Evolutionary conservation across 2,113 vertebrate genomes (phyloP).

Genomic region (Oryzias javanicus): DNA sequence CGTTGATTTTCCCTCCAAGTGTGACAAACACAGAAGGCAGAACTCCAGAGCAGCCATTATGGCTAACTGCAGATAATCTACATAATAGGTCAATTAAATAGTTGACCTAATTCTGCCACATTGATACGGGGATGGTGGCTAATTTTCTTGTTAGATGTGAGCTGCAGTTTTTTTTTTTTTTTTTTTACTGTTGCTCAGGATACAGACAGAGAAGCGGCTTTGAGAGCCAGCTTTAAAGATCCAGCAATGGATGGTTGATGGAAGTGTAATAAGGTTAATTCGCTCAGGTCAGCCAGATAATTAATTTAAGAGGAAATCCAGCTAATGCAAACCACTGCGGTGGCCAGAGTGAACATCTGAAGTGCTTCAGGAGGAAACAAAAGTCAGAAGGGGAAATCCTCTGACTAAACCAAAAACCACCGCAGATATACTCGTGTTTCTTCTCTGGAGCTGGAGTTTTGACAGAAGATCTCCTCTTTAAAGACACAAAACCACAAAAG

Average conservation of each 20-base stretch:
- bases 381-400: constrained; percentile 11
- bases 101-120: constrained; percentile 1
- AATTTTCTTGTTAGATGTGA: background rate
- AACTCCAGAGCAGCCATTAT: background rate
- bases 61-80: background rate
- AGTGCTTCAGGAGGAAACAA: constrained; percentile 16
- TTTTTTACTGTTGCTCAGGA: too few relatives aligned
- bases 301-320: constrained; percentile 3
- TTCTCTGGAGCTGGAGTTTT: constrained; percentile 37
- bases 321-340: constrained; percentile 6
- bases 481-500: constrained; percentile 58
- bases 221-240: too few relatives aligned
- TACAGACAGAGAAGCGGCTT: too few relatives aligned
- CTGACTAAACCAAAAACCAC: constrained; percentile 2
- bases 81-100: background rate
- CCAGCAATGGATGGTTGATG: background rate
- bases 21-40: background rate
- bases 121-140: constrained; percentile 1
- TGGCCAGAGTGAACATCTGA: constrained; percentile 16
- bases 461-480: constrained; percentile 54
- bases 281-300: background rate
- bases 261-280: background rate
- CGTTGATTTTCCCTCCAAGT: background rate
- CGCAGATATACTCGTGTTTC: constrained; percentile 34
- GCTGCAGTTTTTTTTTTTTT: background rate